A percentile compares a stretch with the other conserved stretches of the same genome.
These are phyloP conservation scores for Hymenopus coronatus DNA, from an alignment of 2,888 invertebrate genomes.

Conservation along the genomic window DNA sequence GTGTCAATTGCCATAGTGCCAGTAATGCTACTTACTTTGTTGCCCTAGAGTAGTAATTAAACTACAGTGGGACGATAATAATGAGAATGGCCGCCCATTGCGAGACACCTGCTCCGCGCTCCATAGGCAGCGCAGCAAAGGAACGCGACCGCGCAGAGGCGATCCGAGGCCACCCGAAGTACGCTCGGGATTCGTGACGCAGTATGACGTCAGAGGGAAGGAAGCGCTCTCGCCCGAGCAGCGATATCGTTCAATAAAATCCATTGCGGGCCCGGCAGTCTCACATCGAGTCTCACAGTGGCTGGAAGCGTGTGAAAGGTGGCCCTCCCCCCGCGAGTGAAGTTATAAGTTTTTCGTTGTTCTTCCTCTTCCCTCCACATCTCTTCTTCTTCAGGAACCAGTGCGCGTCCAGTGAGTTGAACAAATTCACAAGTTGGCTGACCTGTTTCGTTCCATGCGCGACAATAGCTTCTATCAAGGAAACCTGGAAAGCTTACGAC, in stretches of 20 bases:
- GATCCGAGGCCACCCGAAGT: slow-evolving; percentile 31
- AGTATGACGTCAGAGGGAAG: slow-evolving; percentile 39
- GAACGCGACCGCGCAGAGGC: slow-evolving; percentile 27
- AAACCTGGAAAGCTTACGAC: neutral
- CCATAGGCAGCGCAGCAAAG: neutral
- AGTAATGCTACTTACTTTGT: too few species aligned
- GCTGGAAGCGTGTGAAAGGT: slow-evolving; percentile 19
- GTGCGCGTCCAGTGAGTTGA: neutral
- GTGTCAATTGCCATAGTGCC: too few species aligned
- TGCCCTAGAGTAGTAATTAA: neutral
- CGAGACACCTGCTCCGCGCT: neutral
- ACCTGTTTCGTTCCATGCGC: neutral
- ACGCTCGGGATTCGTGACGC: slow-evolving; percentile 36
- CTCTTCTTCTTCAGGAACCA: neutral
- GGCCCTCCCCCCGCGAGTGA: neutral
- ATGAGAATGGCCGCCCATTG: neutral
- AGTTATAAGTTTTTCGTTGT: neutral
- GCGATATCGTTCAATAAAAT: slow-evolving; percentile 35
- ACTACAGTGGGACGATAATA: too few species aligned
- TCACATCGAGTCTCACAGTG: slow-evolving; percentile 24
- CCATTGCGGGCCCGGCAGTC: slow-evolving; percentile 33
- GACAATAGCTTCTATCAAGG: neutral
- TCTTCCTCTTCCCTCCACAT: neutral
- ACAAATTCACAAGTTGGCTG: neutral
- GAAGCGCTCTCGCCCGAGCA: slow-evolving; percentile 1